Base-by-base conservation (phyloP, 2,888 invertebrate genomes). In the Octonoba sinensis region DNA sequence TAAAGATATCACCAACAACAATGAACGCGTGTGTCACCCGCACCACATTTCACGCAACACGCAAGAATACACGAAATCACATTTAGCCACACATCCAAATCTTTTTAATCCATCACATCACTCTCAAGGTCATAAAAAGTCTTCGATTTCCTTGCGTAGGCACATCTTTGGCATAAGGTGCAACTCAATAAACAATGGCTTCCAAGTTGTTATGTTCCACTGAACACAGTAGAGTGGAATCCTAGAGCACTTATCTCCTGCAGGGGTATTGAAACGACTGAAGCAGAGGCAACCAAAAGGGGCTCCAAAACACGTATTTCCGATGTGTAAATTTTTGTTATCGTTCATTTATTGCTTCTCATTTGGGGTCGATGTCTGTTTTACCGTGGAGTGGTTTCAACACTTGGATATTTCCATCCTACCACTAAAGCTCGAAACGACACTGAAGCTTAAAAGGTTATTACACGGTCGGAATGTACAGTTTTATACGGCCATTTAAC, bases 171-270 rank as follows among this genome's bases (percentile, higher is more conserved):
- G 51, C 18, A 13, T 16, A 62, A 22, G 27, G 22, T 62, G 20
- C 62, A 16, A 44, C 20, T 64, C 64, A 36, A 20, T 16, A 64
- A 72, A 64, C 72, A 64, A 72, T 72, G 54, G 49, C 54, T 44
- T 64, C 51, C 46, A 64, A 46, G 62, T 54, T 72, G 72, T 72
- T 64, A 72, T 64, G 72, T 72, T 36, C 54, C 51, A 62, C 18
- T 72, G 72, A 72, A 47, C 54, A 72, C 72, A n/a, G 22, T 22
- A 44, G 71, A 71, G 71, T 71, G 20, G 46, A 47, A 72, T 16
- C 54, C 36, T 46, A 54, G 59, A 59, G 72, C 44, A 27, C 64
- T 72, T 72, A 72, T 24, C 62, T 64, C 72, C 20, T 20, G 64
- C 64, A 24, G 72, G 60, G 47, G 62, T 15, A 72, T 22, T 13